These are phyloP conservation scores for Podarcis cretensis DNA, from an alignment of 2,113 vertebrate species.

Conservation along the genomic window DNA sequence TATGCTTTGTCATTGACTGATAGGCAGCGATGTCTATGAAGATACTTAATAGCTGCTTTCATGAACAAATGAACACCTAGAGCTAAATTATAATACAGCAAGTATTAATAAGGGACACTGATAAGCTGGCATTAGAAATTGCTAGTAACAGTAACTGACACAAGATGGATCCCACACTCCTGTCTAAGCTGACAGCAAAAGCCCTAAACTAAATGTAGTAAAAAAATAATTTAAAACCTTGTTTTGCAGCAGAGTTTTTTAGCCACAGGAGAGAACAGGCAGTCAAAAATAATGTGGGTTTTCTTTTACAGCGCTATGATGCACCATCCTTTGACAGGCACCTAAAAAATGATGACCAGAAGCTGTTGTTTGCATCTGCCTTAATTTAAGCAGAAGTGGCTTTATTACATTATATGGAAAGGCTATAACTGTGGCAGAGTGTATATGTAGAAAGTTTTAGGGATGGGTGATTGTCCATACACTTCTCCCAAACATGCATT, in stretches of 20 bases:
- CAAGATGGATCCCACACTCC: constrained; percentile 50
- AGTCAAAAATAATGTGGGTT: not conserved
- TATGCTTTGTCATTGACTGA: constrained; percentile 69
- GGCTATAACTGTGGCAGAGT: not conserved
- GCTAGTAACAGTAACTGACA: constrained; percentile 46
- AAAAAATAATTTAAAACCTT: not conserved
- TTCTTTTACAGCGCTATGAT: not conserved
- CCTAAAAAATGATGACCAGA: not conserved
- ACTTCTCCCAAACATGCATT: not conserved
- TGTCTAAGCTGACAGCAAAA: constrained; percentile 4
- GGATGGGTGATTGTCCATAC: not conserved
- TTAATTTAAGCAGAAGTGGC: not conserved
- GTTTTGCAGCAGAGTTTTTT: not conserved
- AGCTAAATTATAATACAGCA: constrained; percentile 63
- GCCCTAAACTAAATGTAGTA: not conserved
- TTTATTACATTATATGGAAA: too few relatives aligned
- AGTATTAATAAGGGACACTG: constrained; percentile 57
- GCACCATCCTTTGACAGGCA: not conserved
- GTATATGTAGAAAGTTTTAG: not conserved
- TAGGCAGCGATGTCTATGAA: constrained; percentile 65
- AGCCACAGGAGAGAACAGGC: not conserved
- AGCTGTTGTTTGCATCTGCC: not conserved
- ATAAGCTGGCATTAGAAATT: constrained; percentile 50
- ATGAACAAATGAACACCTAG: constrained; percentile 61
- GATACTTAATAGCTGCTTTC: constrained; percentile 68